Evolutionary conservation across 1,140 invertebrate species (phyloP).

Genomic region (Anthonomus grandis): DNA sequence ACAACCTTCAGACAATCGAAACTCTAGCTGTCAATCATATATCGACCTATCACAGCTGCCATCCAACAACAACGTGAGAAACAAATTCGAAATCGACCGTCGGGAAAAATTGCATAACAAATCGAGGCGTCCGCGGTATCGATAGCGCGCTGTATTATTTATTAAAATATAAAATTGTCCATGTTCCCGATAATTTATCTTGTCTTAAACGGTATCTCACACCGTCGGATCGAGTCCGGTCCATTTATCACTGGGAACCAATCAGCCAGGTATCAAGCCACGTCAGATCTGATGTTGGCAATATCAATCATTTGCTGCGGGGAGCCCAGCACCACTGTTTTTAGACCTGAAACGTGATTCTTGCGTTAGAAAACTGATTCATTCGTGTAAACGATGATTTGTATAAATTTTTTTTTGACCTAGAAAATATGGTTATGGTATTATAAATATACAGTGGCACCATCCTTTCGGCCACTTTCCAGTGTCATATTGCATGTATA

Average conservation of each 20-base stretch:
- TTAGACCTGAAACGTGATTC: constrained; percentile 24
- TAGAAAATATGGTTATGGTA: no score
- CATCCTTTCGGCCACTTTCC: no score
- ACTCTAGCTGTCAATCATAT: no score
- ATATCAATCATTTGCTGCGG: constrained; percentile 39
- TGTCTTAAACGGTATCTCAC: constrained; percentile 42
- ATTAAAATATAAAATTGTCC: constrained; percentile 33
- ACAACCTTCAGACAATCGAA: no score
- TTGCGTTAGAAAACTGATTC: constrained; percentile 24
- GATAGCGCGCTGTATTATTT: constrained; percentile 20
- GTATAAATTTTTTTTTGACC: no score
- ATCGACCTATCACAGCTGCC: no score
- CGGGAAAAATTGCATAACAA: constrained; percentile 23
- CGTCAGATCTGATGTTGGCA: constrained; percentile 37
- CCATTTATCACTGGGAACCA: constrained; percentile 44
- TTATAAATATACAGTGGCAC: no score
- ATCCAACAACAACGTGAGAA: constrained; percentile 22
- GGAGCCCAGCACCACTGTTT: constrained; percentile 24
- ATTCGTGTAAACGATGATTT: no score
- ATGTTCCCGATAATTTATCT: constrained; percentile 38
- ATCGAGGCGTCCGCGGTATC: constrained; percentile 17
- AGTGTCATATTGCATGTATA: no score
- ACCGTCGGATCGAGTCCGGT: constrained; percentile 33
- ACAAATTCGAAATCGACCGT: constrained; percentile 2
- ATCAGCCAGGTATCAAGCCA: constrained; percentile 42